A percentile compares a stretch with the other conserved stretches of the same genome.
These are phyloP conservation scores for Pogonocherus hispidulus DNA, from an alignment of 2,888 invertebrate species.

Conservation along the genomic window DNA sequence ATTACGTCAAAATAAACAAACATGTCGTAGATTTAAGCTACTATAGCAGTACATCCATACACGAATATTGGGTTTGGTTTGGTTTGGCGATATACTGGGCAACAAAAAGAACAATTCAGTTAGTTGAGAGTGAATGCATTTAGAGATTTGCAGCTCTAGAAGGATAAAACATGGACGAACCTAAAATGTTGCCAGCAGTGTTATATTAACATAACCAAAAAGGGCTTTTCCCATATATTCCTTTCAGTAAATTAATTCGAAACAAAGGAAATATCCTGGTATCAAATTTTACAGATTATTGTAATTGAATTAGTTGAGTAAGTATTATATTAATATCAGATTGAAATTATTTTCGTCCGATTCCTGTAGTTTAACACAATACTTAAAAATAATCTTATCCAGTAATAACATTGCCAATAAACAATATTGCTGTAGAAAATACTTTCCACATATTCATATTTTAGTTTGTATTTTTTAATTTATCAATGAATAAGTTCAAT, in stretches of 20 bases:
- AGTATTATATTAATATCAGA: too few species aligned
- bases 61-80: not conserved
- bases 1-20: constrained; percentile 4
- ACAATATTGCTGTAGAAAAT: too few species aligned
- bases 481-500: too few species aligned
- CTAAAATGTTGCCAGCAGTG: constrained; percentile 23
- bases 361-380: too few species aligned
- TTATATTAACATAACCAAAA: constrained; percentile 18
- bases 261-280: constrained; percentile 16
- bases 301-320: too few species aligned
- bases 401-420: too few species aligned
- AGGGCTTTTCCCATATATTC: constrained; percentile 12
- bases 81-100: not conserved
- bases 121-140: constrained; percentile 16
- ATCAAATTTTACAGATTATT: constrained; percentile 1
- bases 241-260: constrained; percentile 27
- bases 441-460: too few species aligned
- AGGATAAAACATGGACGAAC: constrained; percentile 9
- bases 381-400: too few species aligned
- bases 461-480: too few species aligned
- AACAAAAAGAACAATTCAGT: constrained; percentile 1
- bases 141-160: not conserved
- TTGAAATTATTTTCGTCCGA: too few species aligned
- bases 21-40: constrained; percentile 3
- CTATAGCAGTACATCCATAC: not conserved